Percentiles rank a stretch among this genome's conserved stretches.
These are phyloP conservation scores for Anisognathus igniventris DNA, from an alignment of 2,797 vertebrate genomes.

Conservation along the genomic window DNA sequence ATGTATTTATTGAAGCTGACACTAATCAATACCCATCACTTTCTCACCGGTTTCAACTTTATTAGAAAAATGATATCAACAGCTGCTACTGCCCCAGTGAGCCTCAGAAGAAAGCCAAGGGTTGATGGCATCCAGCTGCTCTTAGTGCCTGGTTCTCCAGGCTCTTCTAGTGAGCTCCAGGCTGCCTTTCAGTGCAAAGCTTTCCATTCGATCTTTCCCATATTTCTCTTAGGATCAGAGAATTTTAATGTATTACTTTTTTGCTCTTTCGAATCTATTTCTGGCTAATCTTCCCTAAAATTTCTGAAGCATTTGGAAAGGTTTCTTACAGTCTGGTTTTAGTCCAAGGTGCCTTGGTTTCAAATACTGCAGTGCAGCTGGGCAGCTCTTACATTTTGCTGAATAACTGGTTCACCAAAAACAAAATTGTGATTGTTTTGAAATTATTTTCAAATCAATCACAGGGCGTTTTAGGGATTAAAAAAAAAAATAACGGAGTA, in stretches of 20 bases:
- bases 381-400: not conserved
- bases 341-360: slow-evolving; percentile 6
- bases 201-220: not conserved
- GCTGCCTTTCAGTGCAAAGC: not conserved
- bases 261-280: not conserved
- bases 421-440: not conserved
- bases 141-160: not conserved
- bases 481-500: not conserved
- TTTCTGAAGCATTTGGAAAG: not conserved
- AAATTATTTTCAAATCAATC: not conserved
- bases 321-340: not conserved
- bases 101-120: not conserved
- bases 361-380: slow-evolving; percentile 18
- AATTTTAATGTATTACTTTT: not conserved
- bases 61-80: not conserved
- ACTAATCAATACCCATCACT: slow-evolving; percentile 20
- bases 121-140: not conserved
- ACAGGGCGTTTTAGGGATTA: not conserved
- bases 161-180: not conserved
- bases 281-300: not conserved
- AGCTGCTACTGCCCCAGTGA: not conserved
- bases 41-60: slow-evolving; percentile 10
- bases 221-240: not conserved
- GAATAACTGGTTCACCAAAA: not conserved
- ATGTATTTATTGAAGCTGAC: slow-evolving; percentile 5